A percentile compares a stretch with the other conserved stretches of the same genome.
Conservation (phyloP, 2,797 vertebrate species). For the Meda fulgida region DNA sequence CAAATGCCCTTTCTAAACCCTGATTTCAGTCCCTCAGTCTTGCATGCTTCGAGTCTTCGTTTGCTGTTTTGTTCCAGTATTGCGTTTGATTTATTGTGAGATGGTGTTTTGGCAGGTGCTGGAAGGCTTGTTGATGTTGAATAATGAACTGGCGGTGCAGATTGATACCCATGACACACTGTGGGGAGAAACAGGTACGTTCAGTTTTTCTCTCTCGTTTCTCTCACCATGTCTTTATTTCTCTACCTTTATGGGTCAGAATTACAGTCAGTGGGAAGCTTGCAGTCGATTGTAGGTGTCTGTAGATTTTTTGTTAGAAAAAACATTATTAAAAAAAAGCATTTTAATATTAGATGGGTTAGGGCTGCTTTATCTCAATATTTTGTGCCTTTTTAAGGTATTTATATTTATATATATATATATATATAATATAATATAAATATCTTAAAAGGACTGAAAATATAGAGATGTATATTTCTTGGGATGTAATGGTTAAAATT, state of each 20-base stretch:
- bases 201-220: slow-evolving; percentile 46
- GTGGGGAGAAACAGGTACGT: slow-evolving; percentile 99
- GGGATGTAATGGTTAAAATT: too few relatives aligned
- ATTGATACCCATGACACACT: slow-evolving; percentile 92
- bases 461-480: too few relatives aligned
- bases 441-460: too few relatives aligned
- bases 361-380: not conserved
- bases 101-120: slow-evolving; percentile 84
- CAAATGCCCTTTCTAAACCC: not conserved
- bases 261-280: not conserved
- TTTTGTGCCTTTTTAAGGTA: not conserved
- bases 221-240: slow-evolving; percentile 31
- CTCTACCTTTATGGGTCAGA: not conserved
- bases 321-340: not conserved
- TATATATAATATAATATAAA: too few relatives aligned
- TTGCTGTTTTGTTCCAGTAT: slow-evolving; percentile 59
- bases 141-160: slow-evolving; percentile 85
- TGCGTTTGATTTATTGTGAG: slow-evolving; percentile 69
- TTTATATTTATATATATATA: too few relatives aligned
- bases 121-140: slow-evolving; percentile 85
- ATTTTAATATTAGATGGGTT: too few relatives aligned
- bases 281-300: not conserved
- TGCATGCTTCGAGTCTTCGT: slow-evolving; percentile 18
- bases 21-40: not conserved
- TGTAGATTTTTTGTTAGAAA: not conserved